Evolutionary conservation across 1,140 invertebrate species (phyloP).

Genomic region (Trichonephila inaurata): DNA sequence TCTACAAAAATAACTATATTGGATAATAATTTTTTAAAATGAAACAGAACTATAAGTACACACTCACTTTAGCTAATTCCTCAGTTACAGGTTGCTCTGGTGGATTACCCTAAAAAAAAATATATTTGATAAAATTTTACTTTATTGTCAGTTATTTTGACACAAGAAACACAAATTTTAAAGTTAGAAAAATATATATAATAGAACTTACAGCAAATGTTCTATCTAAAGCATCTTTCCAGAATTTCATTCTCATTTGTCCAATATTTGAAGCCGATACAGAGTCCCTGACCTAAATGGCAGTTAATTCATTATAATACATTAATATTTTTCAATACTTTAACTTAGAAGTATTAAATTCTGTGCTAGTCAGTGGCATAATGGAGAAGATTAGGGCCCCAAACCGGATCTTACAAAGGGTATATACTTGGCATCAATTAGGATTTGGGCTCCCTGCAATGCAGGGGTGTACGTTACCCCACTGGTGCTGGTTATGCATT

Average conservation of each 20-base stretch:
- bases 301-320: background rate
- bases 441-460: too few species aligned
- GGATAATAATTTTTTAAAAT: too few species aligned
- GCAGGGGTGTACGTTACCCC: too few species aligned
- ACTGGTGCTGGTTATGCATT: too few species aligned
- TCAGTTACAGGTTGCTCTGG: conserved; percentile 89
- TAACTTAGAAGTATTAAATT: background rate
- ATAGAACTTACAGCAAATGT: conserved; percentile 83
- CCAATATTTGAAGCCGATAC: conserved; percentile 88
- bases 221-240: conserved; percentile 89
- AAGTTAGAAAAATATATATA: background rate
- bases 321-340: background rate
- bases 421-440: too few species aligned
- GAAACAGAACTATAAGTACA: too few species aligned
- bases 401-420: too few species aligned
- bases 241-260: conserved; percentile 91
- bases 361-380: background rate
- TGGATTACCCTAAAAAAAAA: conserved; percentile 80
- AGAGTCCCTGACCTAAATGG: conserved; percentile 86
- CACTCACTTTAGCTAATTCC: conserved; percentile 87
- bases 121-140: background rate
- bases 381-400: too few species aligned
- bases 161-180: background rate
- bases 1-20: too few species aligned
- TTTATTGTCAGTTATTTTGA: background rate